Percentiles rank a stretch among this genome's conserved stretches.
Evolutionary conservation across 2,888 invertebrate species (phyloP).

Genomic region (Tachystola acroxantha): DNA sequence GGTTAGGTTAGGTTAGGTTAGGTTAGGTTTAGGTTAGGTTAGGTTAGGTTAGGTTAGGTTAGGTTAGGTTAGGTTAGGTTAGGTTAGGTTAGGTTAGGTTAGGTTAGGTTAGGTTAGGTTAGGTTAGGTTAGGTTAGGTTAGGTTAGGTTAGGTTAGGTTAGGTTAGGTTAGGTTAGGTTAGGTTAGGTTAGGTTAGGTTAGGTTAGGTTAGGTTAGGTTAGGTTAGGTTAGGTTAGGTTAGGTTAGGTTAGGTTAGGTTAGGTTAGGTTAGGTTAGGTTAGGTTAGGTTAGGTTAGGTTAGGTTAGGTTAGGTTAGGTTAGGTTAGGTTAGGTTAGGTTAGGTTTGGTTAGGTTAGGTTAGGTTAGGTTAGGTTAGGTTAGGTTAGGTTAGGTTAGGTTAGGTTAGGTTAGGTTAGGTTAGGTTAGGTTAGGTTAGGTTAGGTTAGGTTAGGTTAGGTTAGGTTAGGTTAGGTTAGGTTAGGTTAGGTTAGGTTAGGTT

Average conservation of each 20-base stretch:
- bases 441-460: slow-evolving; percentile 8
- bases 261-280: slow-evolving; percentile 8
- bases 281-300: slow-evolving; percentile 8
- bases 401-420: slow-evolving; percentile 8
- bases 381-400: slow-evolving; percentile 6
- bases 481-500: slow-evolving; percentile 11
- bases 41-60: slow-evolving; percentile 8
- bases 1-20: slow-evolving; percentile 8
- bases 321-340: slow-evolving; percentile 7
- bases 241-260: slow-evolving; percentile 3
- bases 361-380: slow-evolving; percentile 7
- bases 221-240: slow-evolving; percentile 3
- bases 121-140: slow-evolving; percentile 8
- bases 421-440: slow-evolving; percentile 7
- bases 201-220: slow-evolving; percentile 2
- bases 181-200: slow-evolving; percentile 3
- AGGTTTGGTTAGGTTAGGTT: slow-evolving; percentile 7
- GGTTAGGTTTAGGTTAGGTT: no score
- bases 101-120: slow-evolving; percentile 8
- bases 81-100: slow-evolving; percentile 8
- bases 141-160: slow-evolving; percentile 8
- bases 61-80: slow-evolving; percentile 8
- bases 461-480: slow-evolving; percentile 1
- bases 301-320: slow-evolving; percentile 7
- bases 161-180: slow-evolving; percentile 5